Base-by-base conservation (phyloP, 2,113 vertebrate species). In the Cricetomys ansorgei region DNA sequence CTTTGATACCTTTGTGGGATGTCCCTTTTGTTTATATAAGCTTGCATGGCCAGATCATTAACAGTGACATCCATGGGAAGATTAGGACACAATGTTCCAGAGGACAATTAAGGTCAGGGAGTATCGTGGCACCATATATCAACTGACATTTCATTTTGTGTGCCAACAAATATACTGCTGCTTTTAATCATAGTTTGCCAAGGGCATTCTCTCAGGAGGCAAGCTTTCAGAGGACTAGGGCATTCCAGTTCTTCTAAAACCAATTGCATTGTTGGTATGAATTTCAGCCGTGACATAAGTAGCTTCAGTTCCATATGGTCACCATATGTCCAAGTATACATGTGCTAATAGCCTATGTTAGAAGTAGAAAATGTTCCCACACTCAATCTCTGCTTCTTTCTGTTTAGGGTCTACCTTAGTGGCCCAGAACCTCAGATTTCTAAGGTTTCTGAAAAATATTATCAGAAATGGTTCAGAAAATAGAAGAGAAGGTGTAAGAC, bases 261-360 rank as follows among this genome's bases (percentile, higher is more conserved):
- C 15, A 25, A 96, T 29, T 69, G 65, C 8, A 64, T 59, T 93
- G 76, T 76, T 88, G 53, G 73, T 55, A n/a, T 89, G 92, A 95
- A 94, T 96, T 95, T 97, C 86, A 92, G 50, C 89, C 95, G 85
- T 80, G 84, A 89, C 29, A 29, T 89, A 93, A 57, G 65, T 85
- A 85, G 77, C 53, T 94, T 92, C n/a, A 70, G 55, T 96, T 97
- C 91, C 90, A 96, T 73, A 89, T 96, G 83, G 69, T 69, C 50
- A 91, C 87, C 95, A 80, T 90, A 72, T 88, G 59, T 94, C 55
- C 62, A 94, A 67, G 13, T 37, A 77, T 50, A 89, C 45, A 65
- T 88, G 79, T 95, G 64, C 25, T 86, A 92, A 62, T 79, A 91
- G 72, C 69, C 55, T 97, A 13, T 92, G 43, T 84, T 86, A 96